Evolutionary conservation across 2,797 vertebrate genomes (phyloP).

Genomic region (Mionectes olivaceus): DNA sequence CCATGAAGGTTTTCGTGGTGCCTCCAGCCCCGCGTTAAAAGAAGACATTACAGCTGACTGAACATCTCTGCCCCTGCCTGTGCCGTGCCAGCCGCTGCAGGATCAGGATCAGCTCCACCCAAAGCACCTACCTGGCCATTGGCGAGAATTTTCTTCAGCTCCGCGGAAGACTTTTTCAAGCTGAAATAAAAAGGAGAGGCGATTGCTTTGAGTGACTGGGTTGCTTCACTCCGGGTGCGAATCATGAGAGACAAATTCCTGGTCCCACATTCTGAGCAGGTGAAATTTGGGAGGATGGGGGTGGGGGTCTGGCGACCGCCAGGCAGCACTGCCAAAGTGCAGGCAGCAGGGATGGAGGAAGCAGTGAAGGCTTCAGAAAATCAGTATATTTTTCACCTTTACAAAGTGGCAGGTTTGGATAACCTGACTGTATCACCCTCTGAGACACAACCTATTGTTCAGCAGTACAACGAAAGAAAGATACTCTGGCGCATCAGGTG

Average conservation of each 20-base stretch:
- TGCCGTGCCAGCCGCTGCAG: background rate
- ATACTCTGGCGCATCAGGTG: background rate
- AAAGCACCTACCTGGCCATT: constrained; percentile 90
- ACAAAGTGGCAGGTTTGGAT: background rate
- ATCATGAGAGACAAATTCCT: background rate
- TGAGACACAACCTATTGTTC: background rate
- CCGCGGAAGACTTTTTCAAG: constrained; percentile 96
- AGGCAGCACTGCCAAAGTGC: background rate
- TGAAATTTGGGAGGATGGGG: background rate
- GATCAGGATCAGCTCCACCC: background rate
- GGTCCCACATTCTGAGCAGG: background rate
- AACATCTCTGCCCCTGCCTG: background rate
- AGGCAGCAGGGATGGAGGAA: background rate
- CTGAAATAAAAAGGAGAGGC: constrained; percentile 68
- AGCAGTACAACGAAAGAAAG: background rate
- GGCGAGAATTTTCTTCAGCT: constrained; percentile 95
- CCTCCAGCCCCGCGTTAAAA: constrained; percentile 33
- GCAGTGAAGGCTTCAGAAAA: background rate
- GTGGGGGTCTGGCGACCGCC: background rate
- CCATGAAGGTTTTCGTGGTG: constrained; percentile 6
- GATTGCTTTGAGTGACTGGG: background rate
- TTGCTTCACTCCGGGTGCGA: background rate
- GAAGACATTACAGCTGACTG: background rate
- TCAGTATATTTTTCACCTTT: background rate
- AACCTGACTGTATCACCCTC: background rate